Conservation (phyloP, 2,888 invertebrate species). For the Stegophylla sp. region DNA sequence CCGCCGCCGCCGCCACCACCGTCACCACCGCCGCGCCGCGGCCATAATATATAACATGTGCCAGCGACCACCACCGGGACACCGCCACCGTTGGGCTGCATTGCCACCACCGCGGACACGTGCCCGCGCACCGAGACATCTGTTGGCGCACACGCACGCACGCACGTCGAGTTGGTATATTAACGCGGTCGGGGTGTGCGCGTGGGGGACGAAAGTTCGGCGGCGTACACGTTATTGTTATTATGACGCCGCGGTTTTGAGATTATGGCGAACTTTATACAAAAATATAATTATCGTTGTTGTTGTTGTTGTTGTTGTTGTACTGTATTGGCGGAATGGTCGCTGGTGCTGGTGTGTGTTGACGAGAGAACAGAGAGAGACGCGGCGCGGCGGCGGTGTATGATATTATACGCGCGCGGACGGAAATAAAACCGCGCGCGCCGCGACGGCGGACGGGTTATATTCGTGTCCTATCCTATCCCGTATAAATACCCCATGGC, state of each 20-base stretch:
- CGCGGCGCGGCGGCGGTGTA: slow-evolving; percentile 31
- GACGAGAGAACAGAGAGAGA: neutral
- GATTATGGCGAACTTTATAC: neutral
- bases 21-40: neutral
- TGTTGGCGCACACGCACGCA: neutral
- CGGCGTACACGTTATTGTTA: neutral
- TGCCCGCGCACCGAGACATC: slow-evolving; percentile 14
- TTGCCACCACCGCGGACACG: slow-evolving; percentile 8
- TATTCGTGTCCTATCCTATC: slow-evolving; percentile 50
- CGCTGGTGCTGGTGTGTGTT: no score
- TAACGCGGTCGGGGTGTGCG: neutral
- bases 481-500: slow-evolving; percentile 50
- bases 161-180: neutral
- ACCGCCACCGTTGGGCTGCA: neutral
- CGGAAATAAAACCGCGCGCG: slow-evolving; percentile 57
- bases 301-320: no score
- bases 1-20: neutral
- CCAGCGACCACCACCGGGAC: slow-evolving; percentile 46
- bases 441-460: slow-evolving; percentile 45
- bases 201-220: neutral
- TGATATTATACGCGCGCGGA: slow-evolving; percentile 21
- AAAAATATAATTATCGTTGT: neutral
- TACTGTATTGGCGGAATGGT: no score
- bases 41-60: slow-evolving; percentile 39
- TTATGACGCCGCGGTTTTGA: neutral